Evolutionary conservation across 2,888 invertebrate species (phyloP), one percentile per base, ranked within the genome.

Genomic region (Ophonus ardosiacus): DNA sequence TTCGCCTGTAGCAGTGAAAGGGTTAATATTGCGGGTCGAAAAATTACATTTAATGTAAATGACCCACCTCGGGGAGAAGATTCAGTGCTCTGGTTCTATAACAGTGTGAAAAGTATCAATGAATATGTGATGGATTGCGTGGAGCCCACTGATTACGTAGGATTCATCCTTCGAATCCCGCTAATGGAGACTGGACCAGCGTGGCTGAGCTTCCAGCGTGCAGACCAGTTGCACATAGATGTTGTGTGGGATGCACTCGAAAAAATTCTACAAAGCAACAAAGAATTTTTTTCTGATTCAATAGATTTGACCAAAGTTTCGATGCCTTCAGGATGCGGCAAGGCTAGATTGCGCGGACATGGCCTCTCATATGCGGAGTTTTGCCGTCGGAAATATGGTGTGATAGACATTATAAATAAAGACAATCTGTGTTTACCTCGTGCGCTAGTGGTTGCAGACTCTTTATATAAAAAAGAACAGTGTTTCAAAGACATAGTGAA

Each of bases 191-290:
- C 5, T 63, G 63, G 5, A 5, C 40, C 40, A 15, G 63, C 15
- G n/a, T n/a, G n/a, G n/a, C n/a, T n/a, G n/a, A n/a, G n/a, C n/a
- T n/a, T n/a, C n/a, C n/a, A n/a, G n/a, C n/a, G n/a, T n/a, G n/a
- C n/a, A n/a, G n/a, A n/a, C n/a, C n/a, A n/a, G n/a, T n/a, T n/a
- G n/a, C n/a, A n/a, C n/a, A n/a, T n/a, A n/a, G n/a, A n/a, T n/a
- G n/a, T n/a, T n/a, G n/a, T n/a, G n/a, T n/a, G n/a, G n/a, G 17
- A 71, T 15, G 71, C 71, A 40, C 13, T 74, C 15, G 17, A 74
- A 38, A 74, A 74, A 74, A 74, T 68, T 21, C n/a, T 68, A 13
- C 68, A 68, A 68, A 68, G 68, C 68, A 68, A 40, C 24, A 24
- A 6, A 7, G 68, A 68, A 40, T 68, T 15, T 68, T 68, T n/a